Conservation (phyloP, 1,140 invertebrate genomes). For the Aphaenogaster rudis region DNA sequence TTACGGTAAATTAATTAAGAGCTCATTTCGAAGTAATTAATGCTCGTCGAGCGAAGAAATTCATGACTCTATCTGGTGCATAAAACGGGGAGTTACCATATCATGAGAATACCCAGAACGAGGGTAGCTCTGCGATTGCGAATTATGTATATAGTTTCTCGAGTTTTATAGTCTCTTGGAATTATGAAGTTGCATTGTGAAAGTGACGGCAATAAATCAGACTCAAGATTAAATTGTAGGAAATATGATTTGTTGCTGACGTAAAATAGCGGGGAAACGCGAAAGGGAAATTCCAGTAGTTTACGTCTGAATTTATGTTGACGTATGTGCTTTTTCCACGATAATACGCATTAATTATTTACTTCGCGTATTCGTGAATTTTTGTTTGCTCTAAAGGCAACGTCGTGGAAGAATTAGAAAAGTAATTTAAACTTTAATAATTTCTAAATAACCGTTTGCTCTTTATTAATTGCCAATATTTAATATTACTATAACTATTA, state of each 20-base stretch:
- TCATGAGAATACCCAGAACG: neutral
- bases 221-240: constrained; percentile 48
- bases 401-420: neutral
- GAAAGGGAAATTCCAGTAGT: constrained; percentile 34
- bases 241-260: constrained; percentile 53
- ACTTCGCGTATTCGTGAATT: neutral
- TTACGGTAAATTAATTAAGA: constrained; percentile 41
- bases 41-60: constrained; percentile 18
- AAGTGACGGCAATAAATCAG: constrained; percentile 49
- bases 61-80: neutral
- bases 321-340: neutral
- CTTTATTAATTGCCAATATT: neutral
- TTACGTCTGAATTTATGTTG: constrained; percentile 12
- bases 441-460: neutral
- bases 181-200: constrained; percentile 47
- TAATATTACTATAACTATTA: neutral
- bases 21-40: constrained; percentile 22
- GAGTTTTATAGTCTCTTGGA: constrained; percentile 51
- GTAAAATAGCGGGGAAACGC: constrained; percentile 38
- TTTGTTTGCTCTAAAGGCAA: neutral
- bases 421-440: neutral
- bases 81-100: neutral
- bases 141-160: constrained; percentile 48
- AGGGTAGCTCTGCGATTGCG: constrained; percentile 21
- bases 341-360: constrained; percentile 38